Evolutionary conservation across 2,888 invertebrate species (phyloP), one percentile per base, ranked within the genome.

Genomic region (Gonocerus acuteangulatus): DNA sequence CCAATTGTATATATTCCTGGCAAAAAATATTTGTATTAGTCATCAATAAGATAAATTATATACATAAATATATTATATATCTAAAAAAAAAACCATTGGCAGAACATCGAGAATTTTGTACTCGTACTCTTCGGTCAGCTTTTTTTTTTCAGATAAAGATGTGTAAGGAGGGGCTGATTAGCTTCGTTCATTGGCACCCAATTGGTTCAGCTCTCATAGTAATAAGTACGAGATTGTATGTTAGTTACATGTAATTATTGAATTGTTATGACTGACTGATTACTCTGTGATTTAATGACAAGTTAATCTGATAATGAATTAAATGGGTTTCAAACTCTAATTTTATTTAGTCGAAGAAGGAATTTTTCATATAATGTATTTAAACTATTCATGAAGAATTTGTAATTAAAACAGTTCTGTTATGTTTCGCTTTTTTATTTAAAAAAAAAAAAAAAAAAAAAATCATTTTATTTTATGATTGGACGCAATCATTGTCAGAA

Each of bases 211-310:
- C 34, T 54, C 34, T 45, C 19, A 11, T 45, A 27, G 22, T 47
- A 4, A 22, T 34, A 22, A 21, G n/a, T 23, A 57, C 7, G 45
- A n/a, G 32, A 45, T 57, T 57, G 34, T n/a, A 57, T 45, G 56
- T 45, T 45, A 27, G 47, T 56, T 44, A 56, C 47, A 21, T 44
- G 32, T 57, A 27, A 45, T 57, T 57, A 57, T 32, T 56, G 56
- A 56, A 39, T 42, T 48, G 48, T 9, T 49, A 49, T 27, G 45
- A 48, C 48, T 58, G 64, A 65, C 65, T 65, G 65, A 65, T 60
- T 62, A 65, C 62, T 60, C 65, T 65, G 65, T 65, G 65, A 65
- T 65, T 62, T 48, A 36, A 49, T 54, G 34, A 54, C 54, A 42
- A 13, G 11, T 47, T 27, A 57, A 45, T 23, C 45, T 57, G 45